Conservation (phyloP, 2,888 invertebrate species). For the Dermolepida albohirtum region DNA sequence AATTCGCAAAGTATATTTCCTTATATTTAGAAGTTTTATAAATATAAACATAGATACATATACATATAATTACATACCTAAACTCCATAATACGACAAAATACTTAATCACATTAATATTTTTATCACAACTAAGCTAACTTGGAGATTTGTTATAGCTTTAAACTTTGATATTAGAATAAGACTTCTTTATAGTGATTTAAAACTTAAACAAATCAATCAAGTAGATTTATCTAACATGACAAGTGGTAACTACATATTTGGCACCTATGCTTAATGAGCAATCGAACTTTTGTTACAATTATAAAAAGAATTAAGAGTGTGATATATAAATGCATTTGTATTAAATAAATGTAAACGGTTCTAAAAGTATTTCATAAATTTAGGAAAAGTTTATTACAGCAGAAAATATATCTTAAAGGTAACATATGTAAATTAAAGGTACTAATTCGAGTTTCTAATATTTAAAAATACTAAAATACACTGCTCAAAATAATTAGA, state of each 20-base stretch:
- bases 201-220: neutral
- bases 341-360: too few species aligned
- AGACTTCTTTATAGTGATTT: neutral
- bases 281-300: conserved; percentile 42
- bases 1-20: too few species aligned
- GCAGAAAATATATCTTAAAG: too few species aligned
- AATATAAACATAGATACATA: conserved; percentile 33
- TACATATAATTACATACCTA: too few species aligned
- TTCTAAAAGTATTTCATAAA: too few species aligned
- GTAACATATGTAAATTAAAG: too few species aligned
- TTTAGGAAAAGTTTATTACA: too few species aligned
- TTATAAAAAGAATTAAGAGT: conserved; percentile 13
- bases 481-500: too few species aligned
- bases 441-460: neutral
- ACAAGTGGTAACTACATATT: conserved; percentile 54
- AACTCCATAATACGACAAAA: neutral
- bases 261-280: conserved; percentile 54
- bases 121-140: conserved; percentile 50
- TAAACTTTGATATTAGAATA: neutral
- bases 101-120: neutral
- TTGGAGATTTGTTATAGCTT: neutral
- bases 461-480: neutral
- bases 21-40: neutral
- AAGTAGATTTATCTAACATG: conserved; percentile 47
- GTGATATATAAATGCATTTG: neutral